Percentiles rank a stretch among this genome's conserved stretches.
Conservation (phyloP, 2,888 invertebrate genomes). For the Pristionchus fissidentatus region DNA sequence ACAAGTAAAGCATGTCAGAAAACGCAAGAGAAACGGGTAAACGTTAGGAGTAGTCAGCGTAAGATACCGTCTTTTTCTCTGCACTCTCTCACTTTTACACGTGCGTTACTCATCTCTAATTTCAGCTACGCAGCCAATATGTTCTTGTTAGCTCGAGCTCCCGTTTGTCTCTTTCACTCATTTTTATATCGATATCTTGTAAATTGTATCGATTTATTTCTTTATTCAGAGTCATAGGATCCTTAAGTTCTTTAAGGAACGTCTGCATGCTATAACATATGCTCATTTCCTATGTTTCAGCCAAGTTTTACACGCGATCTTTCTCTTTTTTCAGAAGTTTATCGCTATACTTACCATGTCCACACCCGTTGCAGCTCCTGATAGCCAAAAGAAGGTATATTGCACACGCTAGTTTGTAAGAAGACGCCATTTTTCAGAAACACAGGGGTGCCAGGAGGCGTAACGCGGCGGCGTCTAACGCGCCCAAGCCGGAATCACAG, state of each 20-base stretch:
- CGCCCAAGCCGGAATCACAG: constrained; percentile 18
- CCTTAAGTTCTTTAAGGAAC: no score
- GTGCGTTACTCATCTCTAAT: no score
- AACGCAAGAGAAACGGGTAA: neutral
- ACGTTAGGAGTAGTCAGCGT: neutral
- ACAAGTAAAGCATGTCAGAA: neutral
- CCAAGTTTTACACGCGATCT: neutral
- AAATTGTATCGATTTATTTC: no score
- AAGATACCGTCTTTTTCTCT: neutral
- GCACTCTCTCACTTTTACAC: constrained; percentile 18
- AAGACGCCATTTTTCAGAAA: neutral
- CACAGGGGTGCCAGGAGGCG: neutral
- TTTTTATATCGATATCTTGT: no score
- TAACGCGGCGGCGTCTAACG: constrained; percentile 37
- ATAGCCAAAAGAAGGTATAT: neutral
- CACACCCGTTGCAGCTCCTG: neutral
- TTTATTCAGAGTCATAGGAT: no score
- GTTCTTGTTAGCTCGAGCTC: no score
- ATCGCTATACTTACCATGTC: neutral
- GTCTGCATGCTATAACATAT: no score
- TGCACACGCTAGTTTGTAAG: neutral
- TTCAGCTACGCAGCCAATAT: neutral
- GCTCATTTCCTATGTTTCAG: no score
- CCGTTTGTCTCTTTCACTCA: no score
- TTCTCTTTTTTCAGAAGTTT: neutral